Conservation (phyloP, 2,888 invertebrate genomes). For the Diarsia dahlii region DNA sequence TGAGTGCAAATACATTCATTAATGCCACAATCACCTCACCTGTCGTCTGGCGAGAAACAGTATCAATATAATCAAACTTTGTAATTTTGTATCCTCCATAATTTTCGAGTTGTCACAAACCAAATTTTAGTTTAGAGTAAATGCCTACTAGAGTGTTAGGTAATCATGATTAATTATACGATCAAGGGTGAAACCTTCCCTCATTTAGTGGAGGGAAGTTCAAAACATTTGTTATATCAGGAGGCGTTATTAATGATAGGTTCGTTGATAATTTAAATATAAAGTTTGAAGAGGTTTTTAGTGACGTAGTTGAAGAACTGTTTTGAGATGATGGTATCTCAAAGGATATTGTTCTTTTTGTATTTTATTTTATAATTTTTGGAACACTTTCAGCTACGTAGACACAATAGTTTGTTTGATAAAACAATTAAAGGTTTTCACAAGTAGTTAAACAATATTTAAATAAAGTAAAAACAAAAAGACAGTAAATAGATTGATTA, state of each 20-base stretch:
- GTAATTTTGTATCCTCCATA: constrained; percentile 16
- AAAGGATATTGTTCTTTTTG: not conserved
- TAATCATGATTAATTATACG: constrained; percentile 64
- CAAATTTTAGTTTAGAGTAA: constrained; percentile 55
- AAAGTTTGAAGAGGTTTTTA: constrained; percentile 29
- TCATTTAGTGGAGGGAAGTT: constrained; percentile 50
- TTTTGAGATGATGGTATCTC: not conserved
- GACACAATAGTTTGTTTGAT: no score
- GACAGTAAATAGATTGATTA: no score
- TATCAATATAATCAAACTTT: not conserved
- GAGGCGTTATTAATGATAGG: constrained; percentile 58
- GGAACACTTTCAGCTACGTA: no score
- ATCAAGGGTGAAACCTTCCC: constrained; percentile 39
- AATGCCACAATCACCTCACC: no score
- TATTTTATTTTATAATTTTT: not conserved
- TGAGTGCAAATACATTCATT: no score
- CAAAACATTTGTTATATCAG: constrained; percentile 62
- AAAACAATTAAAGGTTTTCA: no score
- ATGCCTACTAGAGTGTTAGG: constrained; percentile 47
- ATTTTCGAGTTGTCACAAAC: constrained; percentile 58
- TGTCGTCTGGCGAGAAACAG: not conserved
- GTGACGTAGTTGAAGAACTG: not conserved
- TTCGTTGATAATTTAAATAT: constrained; percentile 36
- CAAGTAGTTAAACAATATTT: no score
- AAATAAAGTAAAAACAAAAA: no score